Conservation (phyloP, 2,113 vertebrate species). For the Toxotes jaculatrix region DNA sequence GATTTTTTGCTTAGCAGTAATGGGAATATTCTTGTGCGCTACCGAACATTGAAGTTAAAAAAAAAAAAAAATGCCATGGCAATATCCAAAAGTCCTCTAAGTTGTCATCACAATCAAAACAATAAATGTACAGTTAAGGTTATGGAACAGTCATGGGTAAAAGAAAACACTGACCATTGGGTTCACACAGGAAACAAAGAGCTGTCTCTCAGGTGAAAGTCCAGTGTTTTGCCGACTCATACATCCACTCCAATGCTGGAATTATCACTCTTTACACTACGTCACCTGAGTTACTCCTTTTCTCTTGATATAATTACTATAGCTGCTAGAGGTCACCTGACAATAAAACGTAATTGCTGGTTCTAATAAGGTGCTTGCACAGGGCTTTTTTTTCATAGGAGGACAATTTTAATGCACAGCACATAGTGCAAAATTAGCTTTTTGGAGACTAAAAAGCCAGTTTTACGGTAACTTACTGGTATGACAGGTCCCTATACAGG, state of each 20-base stretch:
- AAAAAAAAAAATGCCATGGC: background rate
- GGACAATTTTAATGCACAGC: background rate
- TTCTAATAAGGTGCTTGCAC: background rate
- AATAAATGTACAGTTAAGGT: too few species aligned
- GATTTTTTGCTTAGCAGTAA: slow-evolving; percentile 12
- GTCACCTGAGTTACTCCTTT: background rate
- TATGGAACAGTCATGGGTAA: too few species aligned
- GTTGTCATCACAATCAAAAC: too few species aligned
- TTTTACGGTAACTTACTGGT: background rate
- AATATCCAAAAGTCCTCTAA: too few species aligned
- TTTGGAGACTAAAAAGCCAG: background rate
- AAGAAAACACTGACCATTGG: too few species aligned
- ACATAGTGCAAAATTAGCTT: background rate
- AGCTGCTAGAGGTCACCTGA: too few species aligned
- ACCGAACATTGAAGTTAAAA: background rate
- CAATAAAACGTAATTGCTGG: background rate
- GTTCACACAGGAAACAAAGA: too few species aligned
- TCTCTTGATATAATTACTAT: background rate
- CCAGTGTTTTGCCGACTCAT: too few species aligned
- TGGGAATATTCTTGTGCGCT: background rate
- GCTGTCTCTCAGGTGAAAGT: too few species aligned
- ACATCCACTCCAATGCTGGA: too few species aligned
- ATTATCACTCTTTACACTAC: too few species aligned
- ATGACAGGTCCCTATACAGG: background rate
- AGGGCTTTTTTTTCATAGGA: background rate